Percentiles rank a stretch among this genome's conserved stretches.
Conservation (phyloP, 2,113 vertebrate genomes). For the Oncorhynchus gorbuscha region DNA sequence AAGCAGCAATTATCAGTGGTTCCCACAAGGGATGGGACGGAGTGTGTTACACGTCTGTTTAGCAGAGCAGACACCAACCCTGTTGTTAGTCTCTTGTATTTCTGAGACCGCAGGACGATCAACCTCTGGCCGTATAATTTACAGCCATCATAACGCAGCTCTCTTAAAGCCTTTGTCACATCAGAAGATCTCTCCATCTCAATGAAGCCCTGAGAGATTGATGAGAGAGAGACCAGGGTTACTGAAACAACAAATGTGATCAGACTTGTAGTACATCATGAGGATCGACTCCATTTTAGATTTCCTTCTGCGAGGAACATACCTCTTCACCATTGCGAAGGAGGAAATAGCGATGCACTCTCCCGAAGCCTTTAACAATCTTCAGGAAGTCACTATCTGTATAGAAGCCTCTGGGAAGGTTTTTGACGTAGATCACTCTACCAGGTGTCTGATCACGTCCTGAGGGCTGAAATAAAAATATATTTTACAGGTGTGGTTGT, state of each 20-base stretch:
- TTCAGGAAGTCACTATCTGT: too few relatives aligned
- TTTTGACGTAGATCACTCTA: too few relatives aligned
- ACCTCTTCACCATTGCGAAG: slow-evolving; percentile 43
- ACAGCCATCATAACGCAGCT: slow-evolving; percentile 15
- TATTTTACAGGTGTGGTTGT: too few relatives aligned
- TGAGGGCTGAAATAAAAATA: too few relatives aligned
- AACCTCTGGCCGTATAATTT: slow-evolving; percentile 4
- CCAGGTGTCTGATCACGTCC: too few relatives aligned
- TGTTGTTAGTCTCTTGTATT: slow-evolving; percentile 39
- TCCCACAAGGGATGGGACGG: too few relatives aligned
- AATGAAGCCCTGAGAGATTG: slow-evolving; percentile 56
- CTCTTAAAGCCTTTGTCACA: slow-evolving; percentile 41
- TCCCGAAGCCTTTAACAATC: too few relatives aligned
- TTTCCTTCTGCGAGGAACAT: neutral
- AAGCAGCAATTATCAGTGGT: neutral
- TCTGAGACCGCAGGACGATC: slow-evolving; percentile 39
- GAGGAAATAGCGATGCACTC: slow-evolving; percentile 42
- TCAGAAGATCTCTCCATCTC: slow-evolving; percentile 58
- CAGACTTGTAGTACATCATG: neutral
- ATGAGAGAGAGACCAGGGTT: too few relatives aligned
- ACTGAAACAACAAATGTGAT: too few relatives aligned
- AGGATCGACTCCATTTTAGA: neutral
- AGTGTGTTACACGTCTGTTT: neutral
- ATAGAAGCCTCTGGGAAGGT: too few relatives aligned
- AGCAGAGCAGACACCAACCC: slow-evolving; percentile 46